Conservation (phyloP, 2,113 vertebrate species). For the Sprattus sprattus region DNA sequence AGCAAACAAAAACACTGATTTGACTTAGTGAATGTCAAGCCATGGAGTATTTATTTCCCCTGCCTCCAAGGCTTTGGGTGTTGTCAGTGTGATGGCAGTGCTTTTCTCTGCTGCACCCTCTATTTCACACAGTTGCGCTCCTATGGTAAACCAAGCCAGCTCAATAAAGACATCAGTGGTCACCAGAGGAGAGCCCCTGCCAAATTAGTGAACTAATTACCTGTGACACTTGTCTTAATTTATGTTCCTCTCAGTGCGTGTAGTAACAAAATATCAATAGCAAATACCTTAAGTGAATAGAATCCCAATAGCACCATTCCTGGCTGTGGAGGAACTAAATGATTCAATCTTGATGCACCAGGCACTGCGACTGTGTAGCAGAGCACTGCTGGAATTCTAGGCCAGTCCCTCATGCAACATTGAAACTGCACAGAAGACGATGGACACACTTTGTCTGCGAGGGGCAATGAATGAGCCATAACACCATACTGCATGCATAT, state of each 20-base stretch:
- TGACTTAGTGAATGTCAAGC: neutral
- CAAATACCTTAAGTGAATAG: conserved; percentile 48
- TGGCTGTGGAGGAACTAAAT: conserved; percentile 24
- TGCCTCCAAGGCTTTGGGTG: neutral
- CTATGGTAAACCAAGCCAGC: conserved; percentile 59
- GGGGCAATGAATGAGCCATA: neutral
- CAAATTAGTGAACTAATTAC: conserved; percentile 67
- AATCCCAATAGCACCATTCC: conserved; percentile 52
- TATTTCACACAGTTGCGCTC: conserved; percentile 46
- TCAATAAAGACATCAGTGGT: conserved; percentile 58
- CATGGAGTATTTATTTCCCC: neutral
- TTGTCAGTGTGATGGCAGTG: conserved; percentile 4
- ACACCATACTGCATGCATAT: neutral
- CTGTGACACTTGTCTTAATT: conserved; percentile 60
- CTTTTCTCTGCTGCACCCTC: conserved; percentile 9
- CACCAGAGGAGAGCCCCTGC: conserved; percentile 50
- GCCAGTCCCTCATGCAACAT: neutral
- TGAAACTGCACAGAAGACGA: neutral
- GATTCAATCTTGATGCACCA: neutral
- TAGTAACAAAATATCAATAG: conserved; percentile 61
- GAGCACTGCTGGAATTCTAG: conserved; percentile 15
- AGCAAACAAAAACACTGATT: neutral
- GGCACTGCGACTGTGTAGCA: conserved; percentile 1
- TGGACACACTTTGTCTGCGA: neutral
- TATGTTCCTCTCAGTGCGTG: conserved; percentile 55